Percentiles rank a stretch among this genome's conserved stretches.
Conservation (phyloP, 1,140 invertebrate species). For the Aphelinus certus region DNA sequence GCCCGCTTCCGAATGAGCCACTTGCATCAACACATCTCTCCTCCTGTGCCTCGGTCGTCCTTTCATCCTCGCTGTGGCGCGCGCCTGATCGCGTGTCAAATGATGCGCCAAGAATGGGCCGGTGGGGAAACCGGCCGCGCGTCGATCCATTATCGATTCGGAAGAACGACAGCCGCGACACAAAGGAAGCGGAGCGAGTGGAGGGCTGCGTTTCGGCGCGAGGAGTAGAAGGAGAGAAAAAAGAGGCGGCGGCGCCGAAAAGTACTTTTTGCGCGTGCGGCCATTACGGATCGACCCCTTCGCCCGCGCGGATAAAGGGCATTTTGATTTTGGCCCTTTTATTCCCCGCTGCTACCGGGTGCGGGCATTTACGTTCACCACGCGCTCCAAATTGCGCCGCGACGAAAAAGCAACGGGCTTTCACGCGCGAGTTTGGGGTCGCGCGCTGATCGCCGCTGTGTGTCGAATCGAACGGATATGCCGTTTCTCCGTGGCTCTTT, state of each 20-base stretch:
- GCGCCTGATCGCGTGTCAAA: conserved; percentile 38
- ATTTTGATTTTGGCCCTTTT: neutral
- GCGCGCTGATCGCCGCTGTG: neutral
- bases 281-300: conserved; percentile 23
- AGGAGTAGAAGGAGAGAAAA: neutral
- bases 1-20: neutral
- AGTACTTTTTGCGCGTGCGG: conserved; percentile 1
- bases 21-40: neutral
- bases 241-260: neutral
- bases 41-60: too few relatives aligned
- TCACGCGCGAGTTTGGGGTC: neutral
- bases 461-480: neutral
- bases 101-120: conserved; percentile 36
- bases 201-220: too few relatives aligned
- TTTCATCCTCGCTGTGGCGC: neutral
- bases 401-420: neutral
- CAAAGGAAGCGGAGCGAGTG: neutral
- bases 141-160: conserved; percentile 37
- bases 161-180: neutral
- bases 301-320: too few relatives aligned
- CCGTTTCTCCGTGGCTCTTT: too few relatives aligned
- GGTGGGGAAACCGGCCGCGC: neutral
- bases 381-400: neutral
- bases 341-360: neutral
- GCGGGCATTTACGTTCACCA: neutral